Evolutionary conservation across 2,113 vertebrate species (phyloP), one percentile per base, ranked within the genome.

Genomic region (Gobio gobio): DNA sequence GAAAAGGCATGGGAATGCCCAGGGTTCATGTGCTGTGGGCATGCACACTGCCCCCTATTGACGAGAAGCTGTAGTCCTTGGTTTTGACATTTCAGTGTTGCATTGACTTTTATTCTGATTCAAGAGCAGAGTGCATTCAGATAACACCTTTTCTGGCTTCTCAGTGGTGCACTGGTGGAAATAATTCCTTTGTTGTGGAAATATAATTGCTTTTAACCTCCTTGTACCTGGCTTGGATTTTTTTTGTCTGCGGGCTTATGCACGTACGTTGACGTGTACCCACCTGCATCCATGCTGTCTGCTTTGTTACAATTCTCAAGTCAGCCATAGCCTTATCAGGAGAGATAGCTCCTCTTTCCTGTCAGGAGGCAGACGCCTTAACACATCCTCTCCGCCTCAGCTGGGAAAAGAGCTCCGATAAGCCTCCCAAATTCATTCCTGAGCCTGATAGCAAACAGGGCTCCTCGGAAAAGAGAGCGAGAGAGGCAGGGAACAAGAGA

Each of bases 231-330:
- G 14, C 47, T 84, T 61, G 20, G 72, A 68, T 66, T 77, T 66
- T n/a, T 77, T 78, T 54, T 83, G 61, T 78, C 87, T n/a, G 29
- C 20, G 8, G 68, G 76, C 49, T 82, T 77, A 45, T 64, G 47
- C 74, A 63, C 26, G 75, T 14, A 59, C 45, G 3, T 75, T 75
- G 89, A 88, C 91, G 82, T 91, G 93, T 88, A 89, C 64, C 64
- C 90, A 91, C 92, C 91, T 92, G 93, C 88, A 86, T 84, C 84
- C 24, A 18, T 83, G 76, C 88, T 75, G 54, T 22, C 83, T 61
- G 86, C 89, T 90, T 90, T 93, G 92, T 92, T 92, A 92, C 91
- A 89, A 66, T 90, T 88, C 88, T 88, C 84, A 87, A 89, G 82
- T 87, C 87, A 87, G 87, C 89, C 87, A 10, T 90, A 88, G 87